These are phyloP conservation scores for Aurelia coerulea DNA, from an alignment of 30 jellyfish, hydroid and myxozoan genomes.

Conservation along the genomic window DNA sequence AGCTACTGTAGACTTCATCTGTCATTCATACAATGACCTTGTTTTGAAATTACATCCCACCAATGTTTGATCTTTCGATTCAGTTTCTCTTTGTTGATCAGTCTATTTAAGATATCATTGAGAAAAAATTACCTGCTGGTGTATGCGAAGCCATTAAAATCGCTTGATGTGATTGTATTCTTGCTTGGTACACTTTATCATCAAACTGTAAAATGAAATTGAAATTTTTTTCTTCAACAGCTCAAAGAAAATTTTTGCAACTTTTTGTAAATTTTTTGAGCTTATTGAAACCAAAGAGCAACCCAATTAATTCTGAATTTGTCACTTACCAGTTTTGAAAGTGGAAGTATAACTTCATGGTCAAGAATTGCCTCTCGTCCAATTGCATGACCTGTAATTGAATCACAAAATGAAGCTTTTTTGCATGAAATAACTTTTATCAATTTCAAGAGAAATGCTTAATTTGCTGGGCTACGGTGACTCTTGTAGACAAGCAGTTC, in stretches of 20 bases:
- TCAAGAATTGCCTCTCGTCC: conserved; percentile 94
- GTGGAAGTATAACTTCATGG: conserved; percentile 64
- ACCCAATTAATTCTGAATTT: neutral
- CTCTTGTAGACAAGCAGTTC: no score
- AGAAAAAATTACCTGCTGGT: conserved; percentile 79
- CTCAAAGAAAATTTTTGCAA: neutral
- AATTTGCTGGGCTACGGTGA: no score
- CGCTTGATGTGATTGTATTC: conserved; percentile 85
- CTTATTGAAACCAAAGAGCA: no score
- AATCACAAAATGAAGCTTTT: neutral
- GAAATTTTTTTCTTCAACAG: neutral
- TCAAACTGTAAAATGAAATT: conserved; percentile 58
- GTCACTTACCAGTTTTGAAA: conserved; percentile 83
- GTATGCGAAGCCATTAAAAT: conserved; percentile 81
- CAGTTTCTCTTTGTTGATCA: no score
- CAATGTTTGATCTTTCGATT: no score
- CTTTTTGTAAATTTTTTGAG: no score
- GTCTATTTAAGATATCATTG: no score
- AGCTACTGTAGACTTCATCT: no score
- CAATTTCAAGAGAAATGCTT: no score
- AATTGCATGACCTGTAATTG: conserved; percentile 87
- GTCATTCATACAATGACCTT: no score
- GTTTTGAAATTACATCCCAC: no score
- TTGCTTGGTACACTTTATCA: conserved; percentile 80
- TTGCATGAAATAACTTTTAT: no score